Conservation (phyloP, 2,888 invertebrate species). For the Acleris cristana region DNA sequence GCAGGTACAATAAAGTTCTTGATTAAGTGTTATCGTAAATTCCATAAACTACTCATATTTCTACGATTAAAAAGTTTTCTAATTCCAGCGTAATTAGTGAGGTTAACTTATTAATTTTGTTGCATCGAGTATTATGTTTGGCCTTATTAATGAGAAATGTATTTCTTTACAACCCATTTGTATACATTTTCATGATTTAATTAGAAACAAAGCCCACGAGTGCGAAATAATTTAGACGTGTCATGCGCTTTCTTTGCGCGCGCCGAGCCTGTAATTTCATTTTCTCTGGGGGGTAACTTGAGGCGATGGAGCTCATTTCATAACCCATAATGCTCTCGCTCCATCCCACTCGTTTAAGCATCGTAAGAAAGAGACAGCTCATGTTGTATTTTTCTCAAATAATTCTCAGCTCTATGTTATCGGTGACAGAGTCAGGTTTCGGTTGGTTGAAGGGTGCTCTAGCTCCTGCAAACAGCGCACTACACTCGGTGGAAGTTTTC, state of each 20-base stretch:
- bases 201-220: constrained; percentile 24
- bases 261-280: constrained; percentile 75
- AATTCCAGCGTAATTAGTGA: no score
- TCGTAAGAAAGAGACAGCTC: constrained; percentile 53
- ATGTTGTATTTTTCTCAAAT: constrained; percentile 59
- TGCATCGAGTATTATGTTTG: neutral
- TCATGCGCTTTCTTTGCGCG: constrained; percentile 74
- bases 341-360: constrained; percentile 53
- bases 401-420: constrained; percentile 65
- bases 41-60: no score
- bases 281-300: constrained; percentile 74
- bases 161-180: neutral
- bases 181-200: constrained; percentile 8
- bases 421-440: constrained; percentile 59
- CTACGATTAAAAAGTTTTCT: no score
- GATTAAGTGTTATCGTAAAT: neutral
- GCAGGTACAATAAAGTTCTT: constrained; percentile 12
- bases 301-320: constrained; percentile 77
- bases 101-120: neutral
- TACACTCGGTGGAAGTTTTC: constrained; percentile 76
- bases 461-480: constrained; percentile 68
- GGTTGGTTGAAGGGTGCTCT: constrained; percentile 65
- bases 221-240: constrained; percentile 41
- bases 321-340: constrained; percentile 75
- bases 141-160: neutral